A percentile compares a stretch with the other conserved stretches of the same genome.
Conservation (phyloP, 2,113 vertebrate genomes). For the Thalassarche chlororhynchos region DNA sequence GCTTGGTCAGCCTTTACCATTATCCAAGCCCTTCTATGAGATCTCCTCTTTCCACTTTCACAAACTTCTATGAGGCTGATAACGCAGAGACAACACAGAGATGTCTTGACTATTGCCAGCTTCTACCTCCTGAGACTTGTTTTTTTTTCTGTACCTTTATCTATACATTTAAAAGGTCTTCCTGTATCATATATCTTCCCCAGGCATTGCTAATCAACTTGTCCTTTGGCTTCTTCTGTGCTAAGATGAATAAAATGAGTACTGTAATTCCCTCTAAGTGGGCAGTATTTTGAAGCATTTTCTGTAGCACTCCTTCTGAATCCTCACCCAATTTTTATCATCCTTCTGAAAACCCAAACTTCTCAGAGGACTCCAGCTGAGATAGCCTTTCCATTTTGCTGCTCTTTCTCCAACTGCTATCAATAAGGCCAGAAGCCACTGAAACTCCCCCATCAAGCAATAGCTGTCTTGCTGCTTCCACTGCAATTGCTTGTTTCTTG, state of each 20-base stretch:
- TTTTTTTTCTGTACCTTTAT: background rate
- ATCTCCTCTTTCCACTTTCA: background rate
- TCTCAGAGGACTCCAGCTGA: conserved; percentile 26
- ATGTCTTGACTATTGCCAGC: background rate
- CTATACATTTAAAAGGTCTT: background rate
- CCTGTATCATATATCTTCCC: background rate
- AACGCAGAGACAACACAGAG: background rate
- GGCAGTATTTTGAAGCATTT: conserved; percentile 8
- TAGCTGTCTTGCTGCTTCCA: conserved; percentile 8
- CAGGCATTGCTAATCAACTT: background rate
- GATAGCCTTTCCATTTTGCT: background rate
- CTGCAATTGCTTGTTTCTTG: conserved; percentile 9
- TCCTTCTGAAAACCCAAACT: background rate
- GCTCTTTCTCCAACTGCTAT: background rate
- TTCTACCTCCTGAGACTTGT: background rate
- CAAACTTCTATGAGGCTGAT: background rate
- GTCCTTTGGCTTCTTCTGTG: background rate
- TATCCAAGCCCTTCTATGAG: background rate
- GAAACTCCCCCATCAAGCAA: background rate
- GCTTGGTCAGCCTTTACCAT: background rate
- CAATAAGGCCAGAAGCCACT: conserved; percentile 15
- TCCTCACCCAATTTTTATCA: background rate
- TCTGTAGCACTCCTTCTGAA: background rate
- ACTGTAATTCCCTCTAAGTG: background rate
- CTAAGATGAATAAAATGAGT: background rate